Evolutionary conservation across 1,140 invertebrate species (phyloP).

Genomic region (Mercenaria mercenaria): DNA sequence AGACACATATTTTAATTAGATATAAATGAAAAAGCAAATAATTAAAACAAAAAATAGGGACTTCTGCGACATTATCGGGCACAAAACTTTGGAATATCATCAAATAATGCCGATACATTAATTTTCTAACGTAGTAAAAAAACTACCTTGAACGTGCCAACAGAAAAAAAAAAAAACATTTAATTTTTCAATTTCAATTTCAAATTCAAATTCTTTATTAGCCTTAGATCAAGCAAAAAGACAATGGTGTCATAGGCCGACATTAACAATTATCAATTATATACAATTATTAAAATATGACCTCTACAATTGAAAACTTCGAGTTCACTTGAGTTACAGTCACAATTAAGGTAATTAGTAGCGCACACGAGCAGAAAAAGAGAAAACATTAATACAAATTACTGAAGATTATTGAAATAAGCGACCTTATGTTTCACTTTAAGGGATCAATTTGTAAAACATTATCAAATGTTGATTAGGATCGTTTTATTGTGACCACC

Average conservation of each 20-base stretch:
- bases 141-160: neutral
- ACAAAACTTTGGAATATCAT: too few relatives aligned
- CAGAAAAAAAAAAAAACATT: too few relatives aligned
- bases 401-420: neutral
- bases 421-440: conserved; percentile 26
- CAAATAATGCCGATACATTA: too few relatives aligned
- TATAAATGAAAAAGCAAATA: too few relatives aligned
- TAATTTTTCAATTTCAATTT: too few relatives aligned
- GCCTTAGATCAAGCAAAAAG: neutral
- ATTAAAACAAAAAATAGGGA: too few relatives aligned
- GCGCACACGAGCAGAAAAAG: neutral
- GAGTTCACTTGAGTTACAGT: neutral
- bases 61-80: too few relatives aligned
- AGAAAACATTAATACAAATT: conserved; percentile 2
- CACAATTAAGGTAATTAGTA: neutral
- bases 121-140: too few relatives aligned
- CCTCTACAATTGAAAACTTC: neutral
- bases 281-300: conserved; percentile 14
- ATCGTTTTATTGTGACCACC: conserved; percentile 6
- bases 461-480: neutral
- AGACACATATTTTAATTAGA: too few relatives aligned
- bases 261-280: conserved; percentile 16
- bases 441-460: conserved; percentile 5
- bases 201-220: too few relatives aligned
- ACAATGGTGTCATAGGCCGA: conserved; percentile 11